Base-by-base conservation (phyloP, 2,113 vertebrate genomes). In the Oryzias curvinotus region DNA sequence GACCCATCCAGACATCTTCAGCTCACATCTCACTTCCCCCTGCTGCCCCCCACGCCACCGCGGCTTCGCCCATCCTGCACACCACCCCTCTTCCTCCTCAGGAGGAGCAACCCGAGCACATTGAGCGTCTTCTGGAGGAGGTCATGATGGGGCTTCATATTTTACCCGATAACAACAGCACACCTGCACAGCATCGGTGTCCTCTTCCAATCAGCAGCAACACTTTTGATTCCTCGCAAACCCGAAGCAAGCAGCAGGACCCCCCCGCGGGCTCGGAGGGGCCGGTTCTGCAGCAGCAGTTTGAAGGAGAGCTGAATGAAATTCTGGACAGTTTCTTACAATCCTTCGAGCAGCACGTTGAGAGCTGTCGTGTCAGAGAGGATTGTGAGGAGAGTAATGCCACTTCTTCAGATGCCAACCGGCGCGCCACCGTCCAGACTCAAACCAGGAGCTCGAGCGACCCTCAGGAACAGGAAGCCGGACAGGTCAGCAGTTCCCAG, bases 121-220 rank as follows among this genome's bases (percentile, higher is more conserved):
- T 91, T 0, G 89, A 91, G 4, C 59, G 49, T 21, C 69, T 92
- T 0, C 67, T 92, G 55, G 87, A 91, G 63, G 89, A 92, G 44
- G 69, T 91, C 30, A 85, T 91, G 83, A 84, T 78, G 51, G 82
- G 76, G 10, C 82, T 90, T 0, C 49, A 87, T 26, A 78, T 89
- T 57, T 53, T 88, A 18, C 76, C 85, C 42, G 77, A 55, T 49
- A 69, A 16, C 45, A 72, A 19, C 47, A 56, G 25, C 46, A 18
- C n/a, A 1, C 7, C 52, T 46, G 23, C 59, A 10, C 28, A 8
- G 17, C 23, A 7, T 17, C 71, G 36, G 42, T 50, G 3, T 47
- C 47, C 15, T 28, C 21, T 7, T 52, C 30, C 63, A 49, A 1
- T 49, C n/a, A 18, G 16, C 13, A 30, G 55, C 66, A 55, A 26